Percentiles rank a stretch among this genome's conserved stretches.
Evolutionary conservation across 2,888 invertebrate species (phyloP).

Genomic region (Ectobius pallidus): DNA sequence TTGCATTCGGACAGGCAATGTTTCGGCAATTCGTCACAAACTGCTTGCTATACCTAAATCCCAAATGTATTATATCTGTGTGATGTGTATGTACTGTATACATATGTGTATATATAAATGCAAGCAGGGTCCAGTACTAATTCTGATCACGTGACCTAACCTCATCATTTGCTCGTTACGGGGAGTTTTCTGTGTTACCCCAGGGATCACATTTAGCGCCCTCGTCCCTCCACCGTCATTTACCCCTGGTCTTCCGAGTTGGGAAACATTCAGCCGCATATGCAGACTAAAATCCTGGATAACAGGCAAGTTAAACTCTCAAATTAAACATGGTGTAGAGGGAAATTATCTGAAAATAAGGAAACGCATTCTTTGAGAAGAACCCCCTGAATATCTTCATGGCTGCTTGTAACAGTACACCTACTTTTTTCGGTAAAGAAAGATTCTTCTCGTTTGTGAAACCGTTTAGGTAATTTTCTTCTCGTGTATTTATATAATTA

Average conservation of each 20-base stretch:
- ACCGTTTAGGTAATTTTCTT: too few species aligned
- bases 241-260: background rate
- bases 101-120: conserved; percentile 23
- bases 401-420: too few species aligned
- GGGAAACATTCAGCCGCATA: conserved; percentile 16
- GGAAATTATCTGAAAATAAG: background rate
- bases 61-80: conserved; percentile 22
- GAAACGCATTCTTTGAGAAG: background rate
- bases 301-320: conserved; percentile 18
- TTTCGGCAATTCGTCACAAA: conserved; percentile 37
- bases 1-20: conserved; percentile 31
- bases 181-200: conserved; percentile 35
- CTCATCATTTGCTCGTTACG: conserved; percentile 44
- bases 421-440: too few species aligned
- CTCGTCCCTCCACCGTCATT: conserved; percentile 20
- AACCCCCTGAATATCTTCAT: too few species aligned
- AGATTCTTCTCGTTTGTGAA: too few species aligned
- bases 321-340: conserved; percentile 19
- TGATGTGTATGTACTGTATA: conserved; percentile 26
- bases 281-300: conserved; percentile 12
- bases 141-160: conserved; percentile 43
- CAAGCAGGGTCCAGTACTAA: conserved; percentile 35
- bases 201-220: conserved; percentile 27
- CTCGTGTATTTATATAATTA: too few species aligned
- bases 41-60: conserved; percentile 29